Evolutionary conservation across 2,797 vertebrate genomes (phyloP), one percentile per base, ranked within the genome.

Genomic region (Dermochelys coriacea): DNA sequence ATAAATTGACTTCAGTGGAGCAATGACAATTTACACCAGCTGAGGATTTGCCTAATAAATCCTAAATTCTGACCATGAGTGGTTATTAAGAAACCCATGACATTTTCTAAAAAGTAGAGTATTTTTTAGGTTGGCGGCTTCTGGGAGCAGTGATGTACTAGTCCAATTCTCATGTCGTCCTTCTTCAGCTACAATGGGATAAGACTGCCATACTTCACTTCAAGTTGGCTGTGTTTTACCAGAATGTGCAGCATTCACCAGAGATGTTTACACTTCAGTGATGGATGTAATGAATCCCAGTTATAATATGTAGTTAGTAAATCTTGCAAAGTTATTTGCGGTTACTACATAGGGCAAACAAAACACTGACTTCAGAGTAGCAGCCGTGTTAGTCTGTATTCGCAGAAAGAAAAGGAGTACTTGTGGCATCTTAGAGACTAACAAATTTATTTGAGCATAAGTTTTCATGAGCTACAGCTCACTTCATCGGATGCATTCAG

Each of bases 41-140:
- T 29, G 31, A 34, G 11, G 12, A 31, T 29, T 34, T 61, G 59
- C 75, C 49, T 85, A 68, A 37, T 4, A 9, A 83, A 89, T 15
- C 0, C 31, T 0, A 12, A 1, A 2, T 12, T 2, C 5, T 8
- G 31, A 55, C 21, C 16, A 45, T 45, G 9, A 5, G 50, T 21
- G n/a, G 34, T 37, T 45, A 27, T 9, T 81, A 34, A n/a, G 16
- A 64, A 64, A 15, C 34, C 61, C 61, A 34, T 3, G 31, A 31
- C 4, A 64, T 64, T 64, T 64, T 34, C 14, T 64, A 64, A 64
- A n/a, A 34, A 14, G 34, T 34, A 64, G 34, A 27, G 84, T 80
- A 84, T 3, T 11, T 2, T 14, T 34, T 47, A 81, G 86, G 16
- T 18, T 87, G 18, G 5, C 81, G 80, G 11, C 2, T 91, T 89